Base-by-base conservation (phyloP, 2,888 invertebrate genomes). In the Leptopilina syphax region DNA sequence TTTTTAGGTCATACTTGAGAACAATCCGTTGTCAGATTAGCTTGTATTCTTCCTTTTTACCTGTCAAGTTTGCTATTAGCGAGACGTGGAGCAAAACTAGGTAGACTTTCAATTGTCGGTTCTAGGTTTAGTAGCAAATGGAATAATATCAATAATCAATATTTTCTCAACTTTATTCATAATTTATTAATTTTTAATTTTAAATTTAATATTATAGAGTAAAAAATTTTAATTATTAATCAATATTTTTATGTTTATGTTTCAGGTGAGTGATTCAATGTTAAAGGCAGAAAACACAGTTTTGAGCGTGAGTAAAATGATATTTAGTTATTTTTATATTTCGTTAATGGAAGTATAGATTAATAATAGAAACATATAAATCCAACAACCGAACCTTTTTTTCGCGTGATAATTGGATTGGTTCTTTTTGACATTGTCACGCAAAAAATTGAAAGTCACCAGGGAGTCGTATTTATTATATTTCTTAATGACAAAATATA, bases 371-470 rank as follows among this genome's bases (percentile, higher is more conserved):
- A 9, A 60, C 34, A 34, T 63, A 63, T 63, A 63, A 12, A 63
- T 70, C 24, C 7, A 5, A 57, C 57, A 27, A 73, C 73, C 73
- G 24, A 73, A 50, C 73, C 73, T 57, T 50, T 73, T 57, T 73
- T n/a, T 73, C 27, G 54, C 73, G 54, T 57, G 73, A 67, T 47
- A 50, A 73, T 34, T 73, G 13, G 54, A 73, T 73, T 73, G n/a
- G 50, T 73, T 73, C 54, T 24, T 24, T 18, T 68, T 47, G 68
- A 24, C 18, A 73, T n/a, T 34, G 27, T 3, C 54, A 57, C 13
- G 73, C 54, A 73, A 27, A 12, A 73, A 34, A 57, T 34, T 50
- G 13, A 34, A 73, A 34, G 34, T 57, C 54, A 73, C 8, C 13
- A 57, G 54, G 54, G 54, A 34, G 70, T 50, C 24, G 54, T 70